Evolutionary conservation across 2,888 invertebrate genomes (phyloP).

Genomic region (Caenorhabditis angaria): DNA sequence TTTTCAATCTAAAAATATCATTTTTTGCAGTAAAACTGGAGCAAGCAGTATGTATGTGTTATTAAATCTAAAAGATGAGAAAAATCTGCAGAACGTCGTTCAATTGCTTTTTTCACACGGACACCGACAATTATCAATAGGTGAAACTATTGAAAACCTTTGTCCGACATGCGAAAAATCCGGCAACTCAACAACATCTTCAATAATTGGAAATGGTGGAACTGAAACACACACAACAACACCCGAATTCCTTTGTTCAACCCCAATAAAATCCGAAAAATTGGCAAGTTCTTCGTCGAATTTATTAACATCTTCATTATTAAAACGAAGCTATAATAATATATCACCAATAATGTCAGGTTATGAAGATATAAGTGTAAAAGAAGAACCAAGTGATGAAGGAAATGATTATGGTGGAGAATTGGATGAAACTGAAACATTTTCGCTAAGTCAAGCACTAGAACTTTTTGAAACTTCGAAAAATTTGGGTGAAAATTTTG

Average conservation of each 20-base stretch:
- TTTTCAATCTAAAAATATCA: no score
- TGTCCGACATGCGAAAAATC: neutral
- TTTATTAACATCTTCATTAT: neutral
- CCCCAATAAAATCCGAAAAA: constrained; percentile 27
- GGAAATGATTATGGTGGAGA: constrained; percentile 35
- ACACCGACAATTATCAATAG: constrained; percentile 43
- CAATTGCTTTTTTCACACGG: constrained; percentile 42
- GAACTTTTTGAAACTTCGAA: constrained; percentile 24
- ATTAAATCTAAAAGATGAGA: constrained; percentile 44
- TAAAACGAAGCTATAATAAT: constrained; percentile 26
- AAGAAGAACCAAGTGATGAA: constrained; percentile 37
- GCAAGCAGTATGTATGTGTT: constrained; percentile 43
- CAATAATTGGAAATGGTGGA: neutral
- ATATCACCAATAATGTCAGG: constrained; percentile 32
- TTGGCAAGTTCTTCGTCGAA: neutral
- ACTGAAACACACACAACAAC: constrained; percentile 9
- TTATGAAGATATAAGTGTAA: constrained; percentile 32
- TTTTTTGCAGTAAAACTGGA: no score
- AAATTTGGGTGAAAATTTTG: constrained; percentile 9
- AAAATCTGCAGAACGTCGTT: constrained; percentile 38
- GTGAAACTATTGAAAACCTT: constrained; percentile 28
- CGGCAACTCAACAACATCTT: neutral
- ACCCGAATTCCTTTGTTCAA: constrained; percentile 34
- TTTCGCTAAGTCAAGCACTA: constrained; percentile 28
- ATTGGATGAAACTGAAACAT: constrained; percentile 25